A percentile compares a stretch with the other conserved stretches of the same genome.
phyloP scores from a whole-genome alignment of 2,113 vertebrate species.

The Poecile atricapillus region DNA sequence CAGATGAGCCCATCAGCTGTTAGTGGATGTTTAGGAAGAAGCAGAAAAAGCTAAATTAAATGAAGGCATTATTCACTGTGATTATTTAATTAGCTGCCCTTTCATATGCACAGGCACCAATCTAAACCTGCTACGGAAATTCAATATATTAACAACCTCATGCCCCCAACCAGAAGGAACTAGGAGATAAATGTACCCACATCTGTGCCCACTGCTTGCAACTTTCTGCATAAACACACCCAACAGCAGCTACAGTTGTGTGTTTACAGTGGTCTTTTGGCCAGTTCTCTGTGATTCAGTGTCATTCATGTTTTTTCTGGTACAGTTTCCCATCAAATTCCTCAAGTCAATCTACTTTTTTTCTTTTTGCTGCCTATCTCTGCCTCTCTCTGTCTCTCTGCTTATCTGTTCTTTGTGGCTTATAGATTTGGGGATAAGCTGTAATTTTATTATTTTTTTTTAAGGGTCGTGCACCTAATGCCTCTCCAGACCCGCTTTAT shows the following conservation, averaged over 20 bases:
- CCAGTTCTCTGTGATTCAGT: constrained; percentile 50
- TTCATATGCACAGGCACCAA: background rate
- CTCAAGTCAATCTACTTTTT: constrained; percentile 32
- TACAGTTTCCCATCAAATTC: constrained; percentile 53
- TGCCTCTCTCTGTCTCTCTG: constrained; percentile 57
- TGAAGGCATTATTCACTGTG: background rate
- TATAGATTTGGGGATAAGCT: constrained; percentile 27
- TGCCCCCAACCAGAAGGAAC: background rate
- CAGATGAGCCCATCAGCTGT: background rate
- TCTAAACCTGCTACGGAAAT: background rate
- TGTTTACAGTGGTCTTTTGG: constrained; percentile 29
- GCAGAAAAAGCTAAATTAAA: background rate
- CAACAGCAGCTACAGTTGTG: constrained; percentile 31
- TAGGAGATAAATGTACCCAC: background rate
- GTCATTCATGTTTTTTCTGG: constrained; percentile 59
- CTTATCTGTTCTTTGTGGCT: constrained; percentile 53
- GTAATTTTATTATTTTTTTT: background rate
- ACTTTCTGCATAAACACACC: background rate
- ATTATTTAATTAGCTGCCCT: constrained; percentile 24
- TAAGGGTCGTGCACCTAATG: constrained; percentile 24
- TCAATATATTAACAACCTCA: background rate
- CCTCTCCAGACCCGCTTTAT: constrained; percentile 31
- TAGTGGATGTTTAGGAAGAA: background rate
- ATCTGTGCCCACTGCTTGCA: background rate
- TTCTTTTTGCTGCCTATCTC: constrained; percentile 62